Evolutionary conservation across 2,888 invertebrate genomes (phyloP), one percentile per base, ranked within the genome.

Genomic region (Pharmacophagus antenor): DNA sequence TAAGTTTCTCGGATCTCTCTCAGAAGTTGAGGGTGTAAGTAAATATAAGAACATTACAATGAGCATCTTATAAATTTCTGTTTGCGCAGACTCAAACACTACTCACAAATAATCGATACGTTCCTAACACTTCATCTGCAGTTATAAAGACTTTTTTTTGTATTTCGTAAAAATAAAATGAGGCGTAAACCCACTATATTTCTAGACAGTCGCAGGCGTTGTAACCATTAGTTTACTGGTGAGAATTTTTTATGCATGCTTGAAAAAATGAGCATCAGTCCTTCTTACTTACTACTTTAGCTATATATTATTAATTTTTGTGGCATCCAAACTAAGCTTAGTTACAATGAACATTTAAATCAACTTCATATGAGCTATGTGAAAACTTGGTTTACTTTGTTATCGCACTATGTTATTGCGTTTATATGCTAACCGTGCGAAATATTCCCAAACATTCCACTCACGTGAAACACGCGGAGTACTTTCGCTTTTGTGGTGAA

Each of bases 401-500:
- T 18, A 50, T 52, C 46, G 17, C 15, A 41, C 47, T 50, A 7
- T 12, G 17, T 37, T 46, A 18, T 37, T 58, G 51, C 10, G 25
- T 21, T 47, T 37, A 46, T 44, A 47, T 44, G 42, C 18, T 44
- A 18, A 42, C 41, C 49, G 58, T 60, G 59, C 15, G 59, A 60
- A 60, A 55, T 55, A 18, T 60, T 54, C 50, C 23, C 22, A 27
- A 46, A 50, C 55, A 42, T 49, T 57, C 20, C 44, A 21, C 10
- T 31, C 49, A 49, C 44, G 54, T 55, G 59, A 60, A 50, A 21
- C 18, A 46, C 37, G 49, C 20, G 25, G n/a, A n/a, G 7, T 17
- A 55, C 59, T 60, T 60, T 60, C 59, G 59, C 59, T 60, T 60
- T 55, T 60, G 55, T 37, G 50, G 44, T 15, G 42, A 44, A 55